Evolutionary conservation across 1,140 invertebrate genomes (phyloP).

Genomic region (Amyelois transitella): DNA sequence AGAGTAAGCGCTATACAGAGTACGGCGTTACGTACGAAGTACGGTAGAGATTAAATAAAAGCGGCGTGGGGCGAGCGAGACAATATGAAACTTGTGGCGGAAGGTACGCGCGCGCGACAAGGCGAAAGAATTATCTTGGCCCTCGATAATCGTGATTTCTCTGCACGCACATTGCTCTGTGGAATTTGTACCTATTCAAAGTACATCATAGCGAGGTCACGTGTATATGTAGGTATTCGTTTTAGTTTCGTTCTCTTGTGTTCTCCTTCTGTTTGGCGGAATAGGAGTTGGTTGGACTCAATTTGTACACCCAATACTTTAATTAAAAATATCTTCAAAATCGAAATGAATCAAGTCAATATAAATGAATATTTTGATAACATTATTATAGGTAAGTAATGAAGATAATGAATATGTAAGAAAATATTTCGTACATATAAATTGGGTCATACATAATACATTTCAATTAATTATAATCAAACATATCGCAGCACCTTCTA

Average conservation of each 20-base stretch:
- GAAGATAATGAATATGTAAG: too few species aligned
- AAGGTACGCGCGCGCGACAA: not conserved
- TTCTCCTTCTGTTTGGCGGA: slow-evolving; percentile 36
- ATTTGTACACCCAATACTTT: too few species aligned
- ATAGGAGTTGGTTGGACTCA: too few species aligned
- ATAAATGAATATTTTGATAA: too few species aligned
- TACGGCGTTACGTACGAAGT: not conserved
- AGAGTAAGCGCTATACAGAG: slow-evolving; percentile 41
- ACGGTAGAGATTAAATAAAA: not conserved
- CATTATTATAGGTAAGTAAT: too few species aligned
- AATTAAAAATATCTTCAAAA: too few species aligned
- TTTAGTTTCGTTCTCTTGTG: slow-evolving; percentile 46
- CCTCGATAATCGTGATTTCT: slow-evolving; percentile 1
- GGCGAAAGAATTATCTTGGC: slow-evolving; percentile 7
- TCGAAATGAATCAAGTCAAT: too few species aligned
- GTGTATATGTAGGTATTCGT: slow-evolving; percentile 22
- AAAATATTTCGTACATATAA: too few species aligned
- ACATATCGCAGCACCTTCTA: too few species aligned
- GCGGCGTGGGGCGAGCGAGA: slow-evolving; percentile 4
- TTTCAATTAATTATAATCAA: too few species aligned
- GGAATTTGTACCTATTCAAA: slow-evolving; percentile 11
- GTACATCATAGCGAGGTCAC: slow-evolving; percentile 27
- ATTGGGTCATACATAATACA: too few species aligned
- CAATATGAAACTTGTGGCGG: slow-evolving; percentile 9
- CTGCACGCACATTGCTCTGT: slow-evolving; percentile 32